Conservation (phyloP, 2,797 vertebrate species). For the Muraenolepis orangiensis region DNA sequence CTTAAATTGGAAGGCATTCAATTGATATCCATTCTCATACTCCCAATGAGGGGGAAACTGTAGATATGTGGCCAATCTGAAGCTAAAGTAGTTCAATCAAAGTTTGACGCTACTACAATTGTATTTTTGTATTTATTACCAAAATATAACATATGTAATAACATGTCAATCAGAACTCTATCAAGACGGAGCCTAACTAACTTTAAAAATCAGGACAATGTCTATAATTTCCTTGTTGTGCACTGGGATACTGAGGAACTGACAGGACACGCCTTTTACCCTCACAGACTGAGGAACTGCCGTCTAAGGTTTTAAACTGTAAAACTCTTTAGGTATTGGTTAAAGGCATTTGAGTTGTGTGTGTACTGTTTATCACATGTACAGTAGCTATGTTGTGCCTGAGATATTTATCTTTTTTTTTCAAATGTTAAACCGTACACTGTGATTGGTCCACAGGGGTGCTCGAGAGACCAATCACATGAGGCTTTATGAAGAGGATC, state of each 20-base stretch:
- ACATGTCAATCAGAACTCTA: too few species aligned
- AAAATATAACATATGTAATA: too few species aligned
- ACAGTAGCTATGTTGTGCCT: not conserved
- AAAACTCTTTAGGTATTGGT: not conserved
- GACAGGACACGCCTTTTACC: too few species aligned
- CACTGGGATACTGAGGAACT: too few species aligned
- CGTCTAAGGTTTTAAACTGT: not conserved
- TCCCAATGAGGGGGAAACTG: not conserved
- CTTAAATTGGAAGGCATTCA: not conserved
- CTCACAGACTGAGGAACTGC: not conserved
- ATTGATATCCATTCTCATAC: not conserved
- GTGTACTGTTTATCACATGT: not conserved
- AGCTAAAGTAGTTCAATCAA: not conserved
- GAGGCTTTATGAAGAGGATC: constrained; percentile 29
- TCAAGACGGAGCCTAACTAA: too few species aligned
- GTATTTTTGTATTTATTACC: too few species aligned
- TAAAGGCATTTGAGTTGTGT: not conserved
- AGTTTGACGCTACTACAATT: not conserved
- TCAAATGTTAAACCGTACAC: not conserved
- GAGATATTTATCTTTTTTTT: not conserved
- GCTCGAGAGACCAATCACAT: constrained; percentile 33
- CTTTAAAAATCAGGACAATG: too few species aligned
- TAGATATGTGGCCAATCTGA: not conserved
- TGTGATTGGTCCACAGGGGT: constrained; percentile 29
- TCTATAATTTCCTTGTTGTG: too few species aligned